Evolutionary conservation across 2,113 vertebrate species (phyloP).

Genomic region (human): GRCh38 chr5:169577001-169577500

Average conservation of each 20-base stretch:
- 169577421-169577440: background rate
- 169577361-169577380: constrained; percentile 26
- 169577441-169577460: constrained; percentile 10
- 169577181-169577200: background rate
- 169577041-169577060: background rate
- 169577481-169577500: background rate
- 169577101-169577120: background rate
- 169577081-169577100: constrained; percentile 41
- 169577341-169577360: background rate
- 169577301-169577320: background rate
- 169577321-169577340: background rate
- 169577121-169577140: background rate
- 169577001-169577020: constrained; percentile 42
- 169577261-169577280: background rate
- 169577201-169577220: constrained; percentile 11
- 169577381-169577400: background rate
- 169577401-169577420: background rate
- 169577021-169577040: background rate
- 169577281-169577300: background rate
- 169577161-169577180: constrained; percentile 8
- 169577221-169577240: background rate
- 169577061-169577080: constrained; percentile 23
- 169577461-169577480: background rate
- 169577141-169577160: background rate
- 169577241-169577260: background rate